Base-by-base conservation (phyloP, 2,113 vertebrate genomes). In the Anoplopoma fimbria region DNA sequence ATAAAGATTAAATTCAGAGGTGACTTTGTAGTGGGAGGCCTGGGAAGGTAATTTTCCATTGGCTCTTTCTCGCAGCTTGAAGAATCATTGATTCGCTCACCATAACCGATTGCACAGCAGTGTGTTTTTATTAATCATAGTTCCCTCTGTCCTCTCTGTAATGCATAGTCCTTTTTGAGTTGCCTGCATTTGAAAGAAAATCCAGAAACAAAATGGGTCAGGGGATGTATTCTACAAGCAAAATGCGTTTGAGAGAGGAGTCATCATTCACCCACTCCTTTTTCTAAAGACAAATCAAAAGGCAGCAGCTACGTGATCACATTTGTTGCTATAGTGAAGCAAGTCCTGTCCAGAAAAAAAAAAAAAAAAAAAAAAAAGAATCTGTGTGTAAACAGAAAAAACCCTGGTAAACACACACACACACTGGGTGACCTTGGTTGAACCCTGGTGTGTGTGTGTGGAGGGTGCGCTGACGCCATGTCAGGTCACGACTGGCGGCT, bases 201-300 rank as follows among this genome's bases (percentile, higher is more conserved):
- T 85, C 61, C 57, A 77, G 47, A 60, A 89, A n/a, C n/a, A n/a
- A 95, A 93, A 85, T 94, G 69, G 91, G 93, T 93, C 93, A 95
- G 60, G 65, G 25, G 62, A 88, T 27, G 81, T 87, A 84, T 83
- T 87, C 75, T 77, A 71, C 62, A 77, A 83, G 78, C 65, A 89
- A 89, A 92, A 79, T 77, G 67, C 88, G 85, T 88, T 81, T 75
- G 68, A 78, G 61, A 73, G 29, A 4, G 57, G 17, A 69, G 61
- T 69, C 70, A 68, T 81, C 85, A 77, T 53, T 71, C 73, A 78
- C 60, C 67, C 64, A 49, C n/a, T 69, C 65, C 53, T 64, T 76
- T 49, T 25, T 15, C 4, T n/a, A n/a, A 77, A 74, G 19, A 79
- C 33, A 81, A 83, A 81, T 69, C 19, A 79, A 72, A 73, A 77